phyloP scores from a whole-genome alignment of 2,888 invertebrate genomes.

The Caradrina clavipalpis region DNA sequence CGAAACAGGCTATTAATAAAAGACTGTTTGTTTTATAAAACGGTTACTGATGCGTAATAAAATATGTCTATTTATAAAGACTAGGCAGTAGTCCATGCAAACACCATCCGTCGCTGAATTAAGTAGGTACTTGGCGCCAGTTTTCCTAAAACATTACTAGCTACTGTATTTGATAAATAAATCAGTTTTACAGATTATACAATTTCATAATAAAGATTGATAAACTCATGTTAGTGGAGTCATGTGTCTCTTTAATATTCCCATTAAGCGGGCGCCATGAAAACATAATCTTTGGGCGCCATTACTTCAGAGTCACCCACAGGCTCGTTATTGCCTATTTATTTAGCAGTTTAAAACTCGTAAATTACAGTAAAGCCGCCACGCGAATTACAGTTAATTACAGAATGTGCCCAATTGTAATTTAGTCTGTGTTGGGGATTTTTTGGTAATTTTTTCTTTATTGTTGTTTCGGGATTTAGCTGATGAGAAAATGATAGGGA shows the following conservation, averaged over 20 bases:
- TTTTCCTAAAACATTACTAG: neutral
- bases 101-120: too few relatives aligned
- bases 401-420: constrained; percentile 58
- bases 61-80: too few relatives aligned
- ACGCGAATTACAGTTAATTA: constrained; percentile 69
- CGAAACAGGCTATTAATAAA: too few relatives aligned
- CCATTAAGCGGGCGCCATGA: constrained; percentile 52
- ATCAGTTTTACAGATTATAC: constrained; percentile 14
- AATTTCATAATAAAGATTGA: constrained; percentile 54
- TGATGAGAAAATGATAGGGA: constrained; percentile 37
- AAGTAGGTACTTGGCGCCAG: neutral
- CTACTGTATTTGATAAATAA: neutral
- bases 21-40: too few relatives aligned
- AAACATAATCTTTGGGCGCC: constrained; percentile 60
- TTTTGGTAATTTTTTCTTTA: constrained; percentile 51
- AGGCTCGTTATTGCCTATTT: constrained; percentile 67
- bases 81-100: too few relatives aligned
- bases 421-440: constrained; percentile 46
- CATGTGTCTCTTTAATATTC: constrained; percentile 49
- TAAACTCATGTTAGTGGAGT: constrained; percentile 38
- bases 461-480: constrained; percentile 35
- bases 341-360: constrained; percentile 69
- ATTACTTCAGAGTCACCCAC: constrained; percentile 57
- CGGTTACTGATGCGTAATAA: too few relatives aligned
- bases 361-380: constrained; percentile 67